Evolutionary conservation across 2,797 vertebrate species (phyloP), one percentile per base, ranked within the genome.

Genomic region (Enteromius trimaculatus): DNA sequence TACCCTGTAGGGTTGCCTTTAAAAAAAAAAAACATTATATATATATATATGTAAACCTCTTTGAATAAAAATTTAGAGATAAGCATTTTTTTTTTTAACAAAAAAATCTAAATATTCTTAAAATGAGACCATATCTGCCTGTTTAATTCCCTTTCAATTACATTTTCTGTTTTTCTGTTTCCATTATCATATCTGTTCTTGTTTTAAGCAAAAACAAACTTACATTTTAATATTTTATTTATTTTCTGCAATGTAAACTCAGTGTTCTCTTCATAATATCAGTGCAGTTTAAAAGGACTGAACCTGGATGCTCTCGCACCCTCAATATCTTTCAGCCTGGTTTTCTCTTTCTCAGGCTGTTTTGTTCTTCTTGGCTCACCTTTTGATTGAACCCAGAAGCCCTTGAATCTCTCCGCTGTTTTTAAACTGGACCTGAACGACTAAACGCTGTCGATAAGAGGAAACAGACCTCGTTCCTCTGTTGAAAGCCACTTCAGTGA

Each of bases 381-480:
- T 65, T 78, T 13, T 42, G 65, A 69, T 51, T 8, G 65, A 58
- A n/a, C 16, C 49, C 65, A 80, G 65, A 42, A 7, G 47, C 34
- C 21, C 47, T 79, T 2, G 44, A 68, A 79, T 79, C 78, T 39
- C 62, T 37, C 29, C 0, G 21, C 19, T 68, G 77, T 79, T 68
- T 66, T 39, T 79, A 53, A 66, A 53, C 64, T 19, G 65, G 64
- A 55, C 31, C 34, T 13, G 77, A 79, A 8, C 23, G 62, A 4
- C 13, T 49, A 39, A 34, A 68, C 77, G n/a, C 29, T 3, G 49
- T 8, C 2, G 65, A 79, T 55, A 79, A 79, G 78, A 79, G 34
- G n/a, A 69, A 79, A 29, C 78, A 79, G 78, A 79, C 78, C 21
- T 55, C 31, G 47, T 39, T 23, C 31, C 62, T 5, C 31, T 17